These are phyloP conservation scores for Galeopterus variegatus DNA, from an alignment of 2,113 vertebrate genomes.

Conservation along the genomic window DNA sequence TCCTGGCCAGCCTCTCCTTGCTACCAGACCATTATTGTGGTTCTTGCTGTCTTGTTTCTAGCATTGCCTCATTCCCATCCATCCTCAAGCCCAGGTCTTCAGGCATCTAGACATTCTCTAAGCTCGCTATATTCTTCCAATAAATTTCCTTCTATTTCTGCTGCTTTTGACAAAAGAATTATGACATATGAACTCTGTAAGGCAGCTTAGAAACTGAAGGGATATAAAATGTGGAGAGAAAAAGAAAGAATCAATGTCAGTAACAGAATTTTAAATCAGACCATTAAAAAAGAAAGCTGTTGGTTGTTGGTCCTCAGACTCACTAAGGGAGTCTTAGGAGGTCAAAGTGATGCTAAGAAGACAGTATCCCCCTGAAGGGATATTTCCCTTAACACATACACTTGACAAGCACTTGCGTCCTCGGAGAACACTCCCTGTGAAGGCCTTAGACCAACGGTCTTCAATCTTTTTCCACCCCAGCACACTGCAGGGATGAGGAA, in stretches of 20 bases:
- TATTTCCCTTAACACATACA: neutral
- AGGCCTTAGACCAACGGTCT: neutral
- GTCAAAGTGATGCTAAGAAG: neutral
- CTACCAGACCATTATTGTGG: neutral
- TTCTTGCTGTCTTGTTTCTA: neutral
- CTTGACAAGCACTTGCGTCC: neutral
- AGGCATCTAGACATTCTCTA: neutral
- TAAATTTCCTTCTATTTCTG: constrained; percentile 41
- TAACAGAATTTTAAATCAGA: constrained; percentile 57
- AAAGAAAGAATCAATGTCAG: constrained; percentile 52
- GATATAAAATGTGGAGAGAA: constrained; percentile 37
- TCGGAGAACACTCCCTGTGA: neutral
- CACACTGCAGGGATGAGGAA: neutral
- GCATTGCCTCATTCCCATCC: neutral
- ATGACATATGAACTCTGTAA: constrained; percentile 53
- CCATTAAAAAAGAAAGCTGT: constrained; percentile 30
- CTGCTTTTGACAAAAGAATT: constrained; percentile 44
- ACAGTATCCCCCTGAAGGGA: neutral
- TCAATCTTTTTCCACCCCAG: neutral
- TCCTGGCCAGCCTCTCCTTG: neutral
- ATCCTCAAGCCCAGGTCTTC: neutral
- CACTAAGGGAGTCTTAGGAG: neutral
- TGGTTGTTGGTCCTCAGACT: neutral
- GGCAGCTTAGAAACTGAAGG: constrained; percentile 47
- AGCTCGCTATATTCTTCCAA: neutral